phyloP scores from a whole-genome alignment of 2,113 vertebrate species.

The Lamprologus ornatipinnis region DNA sequence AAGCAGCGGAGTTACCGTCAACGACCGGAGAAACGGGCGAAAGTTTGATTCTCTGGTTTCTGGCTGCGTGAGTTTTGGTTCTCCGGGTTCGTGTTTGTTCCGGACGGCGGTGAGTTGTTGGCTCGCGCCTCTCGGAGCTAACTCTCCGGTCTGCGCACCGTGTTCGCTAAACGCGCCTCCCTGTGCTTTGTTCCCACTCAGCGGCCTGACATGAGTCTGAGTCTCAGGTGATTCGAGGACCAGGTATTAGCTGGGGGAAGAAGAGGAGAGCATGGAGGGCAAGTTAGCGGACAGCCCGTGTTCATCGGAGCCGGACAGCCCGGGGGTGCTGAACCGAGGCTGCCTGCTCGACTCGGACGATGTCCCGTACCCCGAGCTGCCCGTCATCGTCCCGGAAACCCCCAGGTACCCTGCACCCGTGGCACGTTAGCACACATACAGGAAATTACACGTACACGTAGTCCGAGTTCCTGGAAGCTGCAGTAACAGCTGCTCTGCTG shows the following conservation, averaged over 20 bases:
- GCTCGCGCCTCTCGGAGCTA: background rate
- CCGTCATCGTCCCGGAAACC: conserved; percentile 60
- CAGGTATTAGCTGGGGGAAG: background rate
- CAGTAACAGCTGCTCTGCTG: background rate
- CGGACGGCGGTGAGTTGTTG: background rate
- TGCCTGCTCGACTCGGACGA: conserved; percentile 44
- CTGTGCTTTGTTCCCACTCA: background rate
- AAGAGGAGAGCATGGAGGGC: conserved; percentile 19
- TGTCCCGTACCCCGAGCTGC: background rate
- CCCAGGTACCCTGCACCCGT: conserved; percentile 42
- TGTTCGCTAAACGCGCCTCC: background rate
- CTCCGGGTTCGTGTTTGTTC: accelerated
- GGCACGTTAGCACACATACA: background rate
- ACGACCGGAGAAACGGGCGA: accelerated
- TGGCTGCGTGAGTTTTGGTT: accelerated
- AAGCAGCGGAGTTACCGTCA: accelerated
- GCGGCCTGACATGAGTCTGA: background rate
- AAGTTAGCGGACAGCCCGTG: background rate
- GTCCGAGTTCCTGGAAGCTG: accelerated
- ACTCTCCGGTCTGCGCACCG: background rate
- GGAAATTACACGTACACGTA: accelerated
- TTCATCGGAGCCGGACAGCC: conserved; percentile 37
- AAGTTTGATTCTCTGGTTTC: background rate
- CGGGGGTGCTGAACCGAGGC: conserved; percentile 39
- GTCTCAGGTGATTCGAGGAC: background rate